Conservation (phyloP, 2,797 vertebrate genomes). For the Gila robusta region DNA sequence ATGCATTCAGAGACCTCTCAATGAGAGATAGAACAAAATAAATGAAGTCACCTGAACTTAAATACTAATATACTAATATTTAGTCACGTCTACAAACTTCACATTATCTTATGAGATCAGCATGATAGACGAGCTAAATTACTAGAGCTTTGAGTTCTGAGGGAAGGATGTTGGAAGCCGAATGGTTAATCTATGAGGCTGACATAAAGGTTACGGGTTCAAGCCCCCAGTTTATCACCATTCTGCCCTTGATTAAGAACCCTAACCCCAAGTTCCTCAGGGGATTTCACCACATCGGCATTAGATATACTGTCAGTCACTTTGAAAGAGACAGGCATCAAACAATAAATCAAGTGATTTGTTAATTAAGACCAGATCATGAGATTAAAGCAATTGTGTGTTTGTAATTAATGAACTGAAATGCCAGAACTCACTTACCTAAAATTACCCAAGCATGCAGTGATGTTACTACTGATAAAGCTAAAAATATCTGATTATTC, state of each 20-base stretch:
- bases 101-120: background rate
- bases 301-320: background rate
- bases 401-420: constrained; percentile 39
- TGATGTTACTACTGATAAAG: background rate
- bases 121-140: background rate
- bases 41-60: background rate
- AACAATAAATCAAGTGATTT: constrained; percentile 24
- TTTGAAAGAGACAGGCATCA: background rate
- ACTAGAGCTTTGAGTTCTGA: background rate
- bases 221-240: background rate
- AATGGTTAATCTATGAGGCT: background rate
- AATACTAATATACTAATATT: background rate
- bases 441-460: constrained; percentile 7
- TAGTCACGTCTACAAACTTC: background rate
- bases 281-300: background rate
- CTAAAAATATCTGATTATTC: constrained; percentile 7
- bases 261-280: background rate
- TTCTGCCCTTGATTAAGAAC: constrained; percentile 9
- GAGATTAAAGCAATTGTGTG: constrained; percentile 22
- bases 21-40: background rate
- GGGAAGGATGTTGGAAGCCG: background rate
- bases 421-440: background rate
- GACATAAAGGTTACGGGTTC: constrained; percentile 1
- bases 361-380: constrained; percentile 18
- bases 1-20: constrained; percentile 3